Evolutionary conservation across 1,140 invertebrate species (phyloP), one percentile per base, ranked within the genome.

Genomic region (Schlechtendalia chinensis): DNA sequence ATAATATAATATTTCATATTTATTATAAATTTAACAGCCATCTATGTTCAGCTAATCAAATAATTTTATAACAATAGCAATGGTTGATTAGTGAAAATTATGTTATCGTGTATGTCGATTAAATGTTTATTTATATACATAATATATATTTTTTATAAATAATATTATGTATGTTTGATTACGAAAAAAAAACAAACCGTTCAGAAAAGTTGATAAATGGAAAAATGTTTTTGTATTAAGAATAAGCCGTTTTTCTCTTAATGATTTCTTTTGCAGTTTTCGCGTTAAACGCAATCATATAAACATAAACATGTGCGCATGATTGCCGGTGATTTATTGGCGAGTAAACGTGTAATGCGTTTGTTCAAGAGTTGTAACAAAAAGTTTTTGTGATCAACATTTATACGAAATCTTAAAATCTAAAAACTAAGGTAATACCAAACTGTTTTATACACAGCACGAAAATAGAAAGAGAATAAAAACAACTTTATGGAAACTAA

Each of bases 261-360:
- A 69, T 47, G 39, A 47, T 69, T 69, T 69, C 22, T 14, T 69
- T 69, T 24, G 22, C 27, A 24, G 65, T 45, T 69, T 69, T 17
- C 39, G n/a, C 16, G 65, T 69, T 47, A 69, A 69, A 69, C n/a
- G 5, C 39, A 65, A 69, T 69, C 27, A 69, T 69, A 47, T 69
- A 69, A 16, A 47, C 65, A 71, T 71, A 71, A 50, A 71, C 67
- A 71, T 32, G 67, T 71, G 67, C 67, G 53, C 22, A 14, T 27
- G 67, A 71, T 71, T 53, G 45, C 19, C 45, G 16, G 50, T 19
- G 47, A 71, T 71, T 71, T 71, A 71, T 71, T 12, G 45, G 16
- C 3, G 10, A 71, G 6, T 22, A 27, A 5, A 24, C 47, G 27
- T 53, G 27, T 53, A 53, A 24, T 47, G n/a, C 53, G n/a, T 45